Evolutionary conservation across 2,888 invertebrate genomes (phyloP).

Genomic region (Lasioglossum vierecki): DNA sequence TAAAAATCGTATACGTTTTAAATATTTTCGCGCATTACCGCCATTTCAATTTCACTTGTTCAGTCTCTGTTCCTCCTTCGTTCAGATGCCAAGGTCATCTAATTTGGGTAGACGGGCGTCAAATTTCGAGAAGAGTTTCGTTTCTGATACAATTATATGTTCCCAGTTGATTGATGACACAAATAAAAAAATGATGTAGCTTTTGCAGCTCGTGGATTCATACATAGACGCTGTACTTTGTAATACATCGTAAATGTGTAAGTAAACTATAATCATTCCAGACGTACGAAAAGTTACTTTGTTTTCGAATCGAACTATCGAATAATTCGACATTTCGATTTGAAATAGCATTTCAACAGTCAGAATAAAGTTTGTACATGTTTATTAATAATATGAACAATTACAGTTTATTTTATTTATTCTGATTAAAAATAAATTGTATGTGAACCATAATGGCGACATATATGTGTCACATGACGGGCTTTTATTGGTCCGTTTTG

Average conservation of each 20-base stretch:
- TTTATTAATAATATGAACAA: not conserved
- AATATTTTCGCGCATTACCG: not conserved
- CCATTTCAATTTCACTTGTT: not conserved
- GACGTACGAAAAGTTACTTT: not conserved
- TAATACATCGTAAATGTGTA: not conserved
- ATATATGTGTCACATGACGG: not conserved
- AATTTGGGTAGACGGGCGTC: not conserved
- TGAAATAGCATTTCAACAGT: not conserved
- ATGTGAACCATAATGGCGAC: not conserved
- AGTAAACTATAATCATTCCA: not conserved
- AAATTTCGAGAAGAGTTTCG: conserved; percentile 5
- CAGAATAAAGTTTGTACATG: not conserved
- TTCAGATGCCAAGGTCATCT: conserved; percentile 1
- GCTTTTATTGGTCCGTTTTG: not conserved
- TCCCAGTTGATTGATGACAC: not conserved
- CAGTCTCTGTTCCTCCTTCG: not conserved
- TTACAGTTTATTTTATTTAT: not conserved
- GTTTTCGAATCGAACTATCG: not conserved
- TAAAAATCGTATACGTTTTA: not conserved
- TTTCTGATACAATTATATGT: not conserved
- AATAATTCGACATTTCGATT: not conserved
- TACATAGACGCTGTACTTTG: not conserved
- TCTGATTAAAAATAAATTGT: not conserved
- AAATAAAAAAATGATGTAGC: not conserved
- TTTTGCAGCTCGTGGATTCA: not conserved